Percentiles rank a stretch among this genome's conserved stretches.
phyloP scores from a whole-genome alignment of 1,140 invertebrate species.

The Drosophila miranda region DNA sequence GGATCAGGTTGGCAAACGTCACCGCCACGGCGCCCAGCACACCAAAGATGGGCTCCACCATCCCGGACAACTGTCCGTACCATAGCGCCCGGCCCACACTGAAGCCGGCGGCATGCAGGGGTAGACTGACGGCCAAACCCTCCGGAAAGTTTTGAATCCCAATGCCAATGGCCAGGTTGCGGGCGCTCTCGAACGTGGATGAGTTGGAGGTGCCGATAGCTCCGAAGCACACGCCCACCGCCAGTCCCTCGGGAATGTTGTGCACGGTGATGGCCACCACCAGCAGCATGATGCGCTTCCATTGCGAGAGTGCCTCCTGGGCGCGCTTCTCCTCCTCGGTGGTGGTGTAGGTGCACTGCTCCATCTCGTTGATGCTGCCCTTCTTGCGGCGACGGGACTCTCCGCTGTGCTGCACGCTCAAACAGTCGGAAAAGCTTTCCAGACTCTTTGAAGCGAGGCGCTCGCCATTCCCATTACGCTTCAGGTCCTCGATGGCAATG shows the following conservation, averaged over 20 bases:
- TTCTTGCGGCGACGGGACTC: slow-evolving; percentile 69
- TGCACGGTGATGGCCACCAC: slow-evolving; percentile 98
- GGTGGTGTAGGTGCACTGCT: slow-evolving; percentile 67
- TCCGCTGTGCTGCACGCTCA: slow-evolving; percentile 77
- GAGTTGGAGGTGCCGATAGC: slow-evolving; percentile 93
- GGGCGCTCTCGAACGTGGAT: slow-evolving; percentile 96
- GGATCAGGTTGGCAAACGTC: slow-evolving; percentile 90
- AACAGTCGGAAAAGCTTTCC: slow-evolving; percentile 81
- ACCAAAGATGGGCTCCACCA: slow-evolving; percentile 99
- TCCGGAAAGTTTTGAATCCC: slow-evolving; percentile 99
- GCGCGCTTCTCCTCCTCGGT: slow-evolving; percentile 79
- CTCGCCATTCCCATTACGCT: slow-evolving; percentile 54
- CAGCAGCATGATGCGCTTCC: slow-evolving; percentile 96
- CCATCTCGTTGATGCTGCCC: slow-evolving; percentile 62
- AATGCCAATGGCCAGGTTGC: slow-evolving; percentile 98
- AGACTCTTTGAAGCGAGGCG: slow-evolving; percentile 66
- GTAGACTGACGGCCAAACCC: slow-evolving; percentile 97
- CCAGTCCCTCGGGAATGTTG: slow-evolving; percentile 95
- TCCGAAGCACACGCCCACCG: slow-evolving; percentile 99
- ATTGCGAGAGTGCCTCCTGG: slow-evolving; percentile 86
- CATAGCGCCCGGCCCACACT: slow-evolving; percentile 95
- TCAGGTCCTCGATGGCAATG: slow-evolving; percentile 79
- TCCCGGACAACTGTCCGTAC: slow-evolving; percentile 98
- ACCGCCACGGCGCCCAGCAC: slow-evolving; percentile 95
- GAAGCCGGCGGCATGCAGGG: slow-evolving; percentile 96